phyloP scores from a whole-genome alignment of 2,888 invertebrate species.

The Microchrysa polita region DNA sequence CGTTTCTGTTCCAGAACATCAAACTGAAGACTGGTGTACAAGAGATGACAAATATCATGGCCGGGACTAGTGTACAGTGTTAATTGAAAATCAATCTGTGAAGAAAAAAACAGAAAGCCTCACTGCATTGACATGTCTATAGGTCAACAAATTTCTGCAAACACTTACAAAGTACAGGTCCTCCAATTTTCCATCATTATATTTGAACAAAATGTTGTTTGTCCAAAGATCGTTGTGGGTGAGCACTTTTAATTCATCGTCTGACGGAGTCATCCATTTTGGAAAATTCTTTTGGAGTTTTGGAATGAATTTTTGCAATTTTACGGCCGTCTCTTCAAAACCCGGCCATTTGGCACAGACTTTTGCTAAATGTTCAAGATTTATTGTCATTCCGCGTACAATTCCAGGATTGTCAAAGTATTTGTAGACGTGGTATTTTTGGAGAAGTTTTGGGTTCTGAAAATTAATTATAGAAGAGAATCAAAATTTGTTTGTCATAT shows the following conservation, averaged over 20 bases:
- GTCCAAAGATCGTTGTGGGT: slow-evolving; percentile 68
- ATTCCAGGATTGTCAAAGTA: too few species aligned
- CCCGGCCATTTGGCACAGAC: slow-evolving; percentile 64
- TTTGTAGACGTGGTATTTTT: too few species aligned
- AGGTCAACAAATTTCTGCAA: not conserved
- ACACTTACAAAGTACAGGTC: slow-evolving; percentile 64
- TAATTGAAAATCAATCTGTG: slow-evolving; percentile 63
- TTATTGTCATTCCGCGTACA: slow-evolving; percentile 46
- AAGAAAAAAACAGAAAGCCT: slow-evolving; percentile 26
- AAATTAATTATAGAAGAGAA: too few species aligned
- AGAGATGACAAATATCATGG: slow-evolving; percentile 63
- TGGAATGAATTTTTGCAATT: slow-evolving; percentile 60
- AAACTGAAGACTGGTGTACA: slow-evolving; percentile 60
- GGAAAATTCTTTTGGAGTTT: slow-evolving; percentile 54
- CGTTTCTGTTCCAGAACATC: slow-evolving; percentile 56
- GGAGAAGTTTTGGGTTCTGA: too few species aligned
- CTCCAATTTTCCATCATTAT: slow-evolving; percentile 55
- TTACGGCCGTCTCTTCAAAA: slow-evolving; percentile 62
- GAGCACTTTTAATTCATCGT: slow-evolving; percentile 64
- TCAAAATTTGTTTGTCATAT: too few species aligned
- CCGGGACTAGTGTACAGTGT: slow-evolving; percentile 62
- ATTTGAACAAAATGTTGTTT: slow-evolving; percentile 67
- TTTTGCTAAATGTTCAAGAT: slow-evolving; percentile 59
- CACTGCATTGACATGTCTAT: not conserved
- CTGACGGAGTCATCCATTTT: slow-evolving; percentile 53